Conservation (phyloP, 2,797 vertebrate species). For the Sebastes oblongus region DNA sequence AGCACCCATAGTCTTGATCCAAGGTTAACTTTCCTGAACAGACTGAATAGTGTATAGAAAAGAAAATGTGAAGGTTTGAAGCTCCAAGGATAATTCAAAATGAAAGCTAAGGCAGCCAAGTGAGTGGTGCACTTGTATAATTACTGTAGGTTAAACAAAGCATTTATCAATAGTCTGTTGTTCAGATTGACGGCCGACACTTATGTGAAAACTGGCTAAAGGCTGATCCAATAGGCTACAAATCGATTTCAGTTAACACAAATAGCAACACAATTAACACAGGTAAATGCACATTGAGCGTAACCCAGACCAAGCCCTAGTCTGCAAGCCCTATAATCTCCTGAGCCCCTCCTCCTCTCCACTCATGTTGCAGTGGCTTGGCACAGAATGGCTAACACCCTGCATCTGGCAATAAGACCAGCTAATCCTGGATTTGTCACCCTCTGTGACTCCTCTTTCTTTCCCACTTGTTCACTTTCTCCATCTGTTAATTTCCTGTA, state of each 20-base stretch:
- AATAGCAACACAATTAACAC: background rate
- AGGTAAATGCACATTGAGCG: background rate
- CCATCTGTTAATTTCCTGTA: background rate
- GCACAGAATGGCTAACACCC: slow-evolving; percentile 18
- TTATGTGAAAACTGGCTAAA: background rate
- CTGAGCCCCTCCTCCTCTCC: background rate
- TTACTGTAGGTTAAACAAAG: background rate
- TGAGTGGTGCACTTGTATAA: background rate
- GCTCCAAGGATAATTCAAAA: background rate
- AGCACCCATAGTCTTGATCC: background rate
- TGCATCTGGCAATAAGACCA: slow-evolving; percentile 39
- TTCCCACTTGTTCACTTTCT: background rate
- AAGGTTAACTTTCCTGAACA: background rate
- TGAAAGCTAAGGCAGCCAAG: background rate
- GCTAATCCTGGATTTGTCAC: slow-evolving; percentile 69
- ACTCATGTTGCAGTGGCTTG: slow-evolving; percentile 22
- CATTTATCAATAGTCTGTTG: background rate
- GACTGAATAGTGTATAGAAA: background rate
- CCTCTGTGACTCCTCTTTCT: slow-evolving; percentile 18
- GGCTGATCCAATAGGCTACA: background rate
- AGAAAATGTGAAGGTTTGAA: background rate
- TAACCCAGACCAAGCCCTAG: too few species aligned
- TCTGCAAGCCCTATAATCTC: background rate
- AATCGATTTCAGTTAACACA: background rate
- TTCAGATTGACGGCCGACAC: background rate